Evolutionary conservation across 2,113 vertebrate species (phyloP), one percentile per base, ranked within the genome.

Genomic region (Oostethus manadensis): DNA sequence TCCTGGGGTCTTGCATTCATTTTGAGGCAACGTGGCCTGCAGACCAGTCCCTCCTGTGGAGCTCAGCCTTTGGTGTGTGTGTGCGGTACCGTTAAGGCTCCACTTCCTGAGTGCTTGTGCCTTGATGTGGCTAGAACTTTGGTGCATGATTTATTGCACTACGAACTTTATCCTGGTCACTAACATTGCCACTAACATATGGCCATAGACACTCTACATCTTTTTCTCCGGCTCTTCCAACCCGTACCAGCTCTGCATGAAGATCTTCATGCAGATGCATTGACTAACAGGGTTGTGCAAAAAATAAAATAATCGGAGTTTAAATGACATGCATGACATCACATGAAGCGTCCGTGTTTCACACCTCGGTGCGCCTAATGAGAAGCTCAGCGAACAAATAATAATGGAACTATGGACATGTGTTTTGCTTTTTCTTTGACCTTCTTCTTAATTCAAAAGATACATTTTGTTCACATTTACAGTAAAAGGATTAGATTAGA

Each of bases 91-190:
- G 3, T 56, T 81, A 77, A 74, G 61, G 71, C 84, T 74, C 71
- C 59, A 58, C 82, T 88, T 88, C 85, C 86, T 84, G 86, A 66
- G 59, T 44, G 54, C 70, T 60, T 21, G 51, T 29, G 63, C 83
- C 84, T 88, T 88, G 76, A 88, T 88, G 85, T 88, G 86, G 84
- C 72, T 71, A 67, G 33, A 77, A 70, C 67, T 68, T 71, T 63
- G 66, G 67, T 42, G 50, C 51, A 78, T 86, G 84, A 87, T 86
- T 86, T 85, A 86, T 82, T 80, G 76, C 70, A 58, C 56, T 46
- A 49, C 77, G 71, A 78, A 78, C 67, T 74, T 47, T 62, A 62
- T 77, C 74, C 71, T 68, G 49, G 58, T 49, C 64, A 62, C 74
- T 81, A 74, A 77, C 72, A 64, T 56, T 63, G 66, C 78, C 71